phyloP scores from a whole-genome alignment of 1,140 invertebrate species.

The Drosophila hydei region DNA sequence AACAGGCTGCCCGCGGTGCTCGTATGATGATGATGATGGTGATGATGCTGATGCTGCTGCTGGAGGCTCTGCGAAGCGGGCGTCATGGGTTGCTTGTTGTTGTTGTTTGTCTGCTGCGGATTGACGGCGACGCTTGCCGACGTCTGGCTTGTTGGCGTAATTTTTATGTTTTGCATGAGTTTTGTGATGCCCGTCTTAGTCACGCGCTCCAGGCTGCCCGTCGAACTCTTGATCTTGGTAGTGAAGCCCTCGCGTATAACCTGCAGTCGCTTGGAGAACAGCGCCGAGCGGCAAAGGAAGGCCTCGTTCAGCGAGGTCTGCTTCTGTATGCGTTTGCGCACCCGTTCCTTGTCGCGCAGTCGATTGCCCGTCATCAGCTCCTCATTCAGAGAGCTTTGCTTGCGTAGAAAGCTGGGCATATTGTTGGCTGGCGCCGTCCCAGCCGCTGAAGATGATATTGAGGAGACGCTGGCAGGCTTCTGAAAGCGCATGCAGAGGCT shows the following conservation, averaged over 20 bases:
- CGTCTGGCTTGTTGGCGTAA: constrained; percentile 56
- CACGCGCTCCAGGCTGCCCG: constrained; percentile 91
- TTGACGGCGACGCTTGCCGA: neutral
- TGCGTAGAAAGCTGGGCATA: constrained; percentile 85
- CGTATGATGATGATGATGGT: constrained; percentile 56
- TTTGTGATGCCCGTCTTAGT: constrained; percentile 90
- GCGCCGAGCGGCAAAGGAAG: constrained; percentile 89
- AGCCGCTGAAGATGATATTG: no score
- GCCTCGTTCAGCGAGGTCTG: constrained; percentile 95
- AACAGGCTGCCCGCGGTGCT: constrained; percentile 19
- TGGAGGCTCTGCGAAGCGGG: neutral
- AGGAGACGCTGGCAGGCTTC: no score
- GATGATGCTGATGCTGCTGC: constrained; percentile 40
- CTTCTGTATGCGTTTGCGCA: constrained; percentile 94
- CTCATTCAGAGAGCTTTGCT: constrained; percentile 95
- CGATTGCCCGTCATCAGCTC: constrained; percentile 93
- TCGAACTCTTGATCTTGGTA: constrained; percentile 91
- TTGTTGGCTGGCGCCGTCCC: neutral
- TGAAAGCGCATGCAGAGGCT: constrained; percentile 62
- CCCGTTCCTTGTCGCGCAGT: constrained; percentile 91
- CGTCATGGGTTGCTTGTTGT: constrained; percentile 29
- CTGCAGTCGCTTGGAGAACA: constrained; percentile 91
- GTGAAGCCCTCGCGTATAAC: constrained; percentile 93
- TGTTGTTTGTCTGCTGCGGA: constrained; percentile 12
- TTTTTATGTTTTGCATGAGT: constrained; percentile 91